Evolutionary conservation across 2,797 vertebrate species (phyloP).

Genomic region (Cirrhinus mrigala): DNA sequence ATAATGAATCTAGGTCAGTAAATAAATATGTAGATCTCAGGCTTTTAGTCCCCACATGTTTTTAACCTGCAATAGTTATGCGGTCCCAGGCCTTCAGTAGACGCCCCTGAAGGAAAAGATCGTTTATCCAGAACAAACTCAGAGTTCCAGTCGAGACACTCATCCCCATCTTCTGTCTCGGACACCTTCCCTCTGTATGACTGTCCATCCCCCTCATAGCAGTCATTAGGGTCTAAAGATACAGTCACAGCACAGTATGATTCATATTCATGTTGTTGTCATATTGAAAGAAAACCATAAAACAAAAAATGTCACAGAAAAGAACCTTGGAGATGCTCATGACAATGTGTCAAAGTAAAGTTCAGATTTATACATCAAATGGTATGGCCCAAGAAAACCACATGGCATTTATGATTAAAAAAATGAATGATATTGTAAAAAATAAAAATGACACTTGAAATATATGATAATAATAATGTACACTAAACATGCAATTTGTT

Average conservation of each 20-base stretch:
- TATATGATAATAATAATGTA: background rate
- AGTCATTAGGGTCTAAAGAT: conserved; percentile 74
- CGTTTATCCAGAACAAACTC: conserved; percentile 73
- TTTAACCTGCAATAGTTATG: conserved; percentile 83
- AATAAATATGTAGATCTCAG: background rate
- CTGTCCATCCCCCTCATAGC: conserved; percentile 74
- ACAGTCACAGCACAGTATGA: background rate
- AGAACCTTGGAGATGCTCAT: background rate
- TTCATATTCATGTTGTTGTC: background rate
- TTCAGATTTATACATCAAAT: background rate
- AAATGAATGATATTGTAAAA: background rate
- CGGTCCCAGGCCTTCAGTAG: conserved; percentile 73
- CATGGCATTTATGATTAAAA: background rate
- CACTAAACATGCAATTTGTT: background rate
- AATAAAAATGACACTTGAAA: background rate
- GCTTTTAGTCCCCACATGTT: background rate
- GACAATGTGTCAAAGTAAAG: background rate
- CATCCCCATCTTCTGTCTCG: conserved; percentile 73
- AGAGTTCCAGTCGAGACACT: conserved; percentile 82
- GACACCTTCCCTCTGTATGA: conserved; percentile 78
- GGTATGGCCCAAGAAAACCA: background rate
- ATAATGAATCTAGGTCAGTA: background rate
- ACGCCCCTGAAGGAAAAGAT: conserved; percentile 64
- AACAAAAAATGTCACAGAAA: background rate
- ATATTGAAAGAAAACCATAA: background rate